Conservation (phyloP, 2,113 vertebrate species). For the Morone saxatilis region DNA sequence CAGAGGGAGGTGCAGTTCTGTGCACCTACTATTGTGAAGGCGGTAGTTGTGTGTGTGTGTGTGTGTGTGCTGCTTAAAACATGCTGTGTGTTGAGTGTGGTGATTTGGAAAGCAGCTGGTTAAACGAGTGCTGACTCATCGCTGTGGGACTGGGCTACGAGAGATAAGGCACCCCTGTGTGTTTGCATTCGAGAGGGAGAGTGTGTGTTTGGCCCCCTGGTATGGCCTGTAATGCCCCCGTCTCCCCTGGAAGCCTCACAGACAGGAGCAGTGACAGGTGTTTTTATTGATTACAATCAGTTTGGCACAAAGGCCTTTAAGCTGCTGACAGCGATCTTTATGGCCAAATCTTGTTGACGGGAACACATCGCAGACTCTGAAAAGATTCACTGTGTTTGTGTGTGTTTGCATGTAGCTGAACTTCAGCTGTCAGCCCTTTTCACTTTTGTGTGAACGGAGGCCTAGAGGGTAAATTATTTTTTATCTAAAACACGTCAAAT, state of each 20-base stretch:
- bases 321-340: constrained; percentile 47
- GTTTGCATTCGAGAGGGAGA: constrained; percentile 35
- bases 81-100: constrained; percentile 7
- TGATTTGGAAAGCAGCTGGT: constrained; percentile 76
- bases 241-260: constrained; percentile 5
- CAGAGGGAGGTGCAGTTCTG: constrained; percentile 1
- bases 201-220: background rate
- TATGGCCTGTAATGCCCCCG: constrained; percentile 23
- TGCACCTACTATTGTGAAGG: constrained; percentile 3
- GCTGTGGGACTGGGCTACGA: constrained; percentile 41
- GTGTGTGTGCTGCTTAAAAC: constrained; percentile 7
- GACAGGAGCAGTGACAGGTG: background rate
- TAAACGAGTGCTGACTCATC: constrained; percentile 77
- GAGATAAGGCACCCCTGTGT: constrained; percentile 65
- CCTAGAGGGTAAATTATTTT: background rate
- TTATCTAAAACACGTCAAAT: constrained; percentile 2
- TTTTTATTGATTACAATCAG: constrained; percentile 47
- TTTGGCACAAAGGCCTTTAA: constrained; percentile 37
- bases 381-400: constrained; percentile 7
- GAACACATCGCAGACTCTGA: constrained; percentile 20
- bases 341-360: constrained; percentile 9
- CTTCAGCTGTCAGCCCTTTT: background rate
- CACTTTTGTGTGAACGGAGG: constrained; percentile 12
- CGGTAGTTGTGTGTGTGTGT: background rate
- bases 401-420: background rate